A percentile compares a stretch with the other conserved stretches of the same genome.
phyloP scores from a whole-genome alignment of 2,888 invertebrate species.

The Tigriopus californicus region DNA sequence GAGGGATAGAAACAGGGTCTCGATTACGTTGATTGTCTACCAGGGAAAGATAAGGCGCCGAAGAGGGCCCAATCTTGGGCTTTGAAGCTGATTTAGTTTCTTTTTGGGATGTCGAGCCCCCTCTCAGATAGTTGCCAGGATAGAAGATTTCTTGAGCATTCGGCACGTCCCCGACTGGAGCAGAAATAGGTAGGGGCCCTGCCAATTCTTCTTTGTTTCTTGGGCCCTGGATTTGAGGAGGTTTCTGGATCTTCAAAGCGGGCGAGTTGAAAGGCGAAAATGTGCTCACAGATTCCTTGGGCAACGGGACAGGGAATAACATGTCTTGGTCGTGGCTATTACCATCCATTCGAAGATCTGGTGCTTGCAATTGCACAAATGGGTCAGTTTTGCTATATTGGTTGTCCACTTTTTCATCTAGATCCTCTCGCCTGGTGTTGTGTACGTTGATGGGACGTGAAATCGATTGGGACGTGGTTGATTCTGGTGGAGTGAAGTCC shows the following conservation, averaged over 20 bases:
- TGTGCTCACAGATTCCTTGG: no score
- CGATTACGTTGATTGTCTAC: not conserved
- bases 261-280: no score
- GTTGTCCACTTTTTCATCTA: not conserved
- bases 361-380: no score
- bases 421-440: not conserved
- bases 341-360: no score
- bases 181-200: not conserved
- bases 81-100: not conserved
- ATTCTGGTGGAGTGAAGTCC: no score
- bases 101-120: not conserved
- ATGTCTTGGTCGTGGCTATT: no score
- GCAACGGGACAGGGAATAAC: no score
- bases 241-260: no score
- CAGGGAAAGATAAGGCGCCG: not conserved
- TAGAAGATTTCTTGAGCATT: not conserved
- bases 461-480: no score
- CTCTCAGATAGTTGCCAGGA: not conserved
- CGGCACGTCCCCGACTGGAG: not conserved
- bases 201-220: not conserved
- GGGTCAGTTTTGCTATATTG: no score
- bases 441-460: not conserved
- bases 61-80: not conserved
- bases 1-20: conserved; percentile 4
- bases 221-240: no score